phyloP scores from a whole-genome alignment of 2,113 vertebrate genomes.

The Phalacrocorax pelagicus region DNA sequence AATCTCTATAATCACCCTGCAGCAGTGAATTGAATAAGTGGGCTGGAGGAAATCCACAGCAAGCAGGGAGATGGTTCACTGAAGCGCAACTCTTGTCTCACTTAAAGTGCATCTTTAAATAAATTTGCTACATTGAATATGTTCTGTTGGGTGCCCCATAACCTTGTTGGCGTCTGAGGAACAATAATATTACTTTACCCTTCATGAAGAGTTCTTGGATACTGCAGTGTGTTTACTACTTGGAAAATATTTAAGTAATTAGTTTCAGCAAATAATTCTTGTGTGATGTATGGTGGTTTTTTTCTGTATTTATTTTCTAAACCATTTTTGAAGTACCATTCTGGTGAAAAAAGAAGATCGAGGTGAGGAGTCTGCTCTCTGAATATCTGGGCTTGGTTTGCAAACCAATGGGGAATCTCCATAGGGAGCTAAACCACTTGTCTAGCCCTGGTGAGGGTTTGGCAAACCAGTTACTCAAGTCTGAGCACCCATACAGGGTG shows the following conservation, averaged over 20 bases:
- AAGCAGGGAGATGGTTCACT: not conserved
- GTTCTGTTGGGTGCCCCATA: not conserved
- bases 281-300: not conserved
- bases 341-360: not conserved
- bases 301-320: not conserved
- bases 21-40: not conserved
- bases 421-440: accelerated
- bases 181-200: not conserved
- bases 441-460: not conserved
- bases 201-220: not conserved
- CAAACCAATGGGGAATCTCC: not conserved
- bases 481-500: not conserved
- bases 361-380: not conserved
- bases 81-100: not conserved
- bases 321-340: not conserved
- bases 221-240: not conserved
- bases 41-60: not conserved
- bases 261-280: not conserved
- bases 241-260: conserved; percentile 10
- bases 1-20: accelerated
- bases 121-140: not conserved
- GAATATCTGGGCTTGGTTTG: not conserved
- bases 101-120: not conserved
- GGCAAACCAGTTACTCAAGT: not conserved
- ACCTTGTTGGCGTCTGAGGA: not conserved